These are phyloP conservation scores for Neomonachus schauinslandi DNA, from an alignment of 2,113 vertebrate genomes.

Conservation along the genomic window DNA sequence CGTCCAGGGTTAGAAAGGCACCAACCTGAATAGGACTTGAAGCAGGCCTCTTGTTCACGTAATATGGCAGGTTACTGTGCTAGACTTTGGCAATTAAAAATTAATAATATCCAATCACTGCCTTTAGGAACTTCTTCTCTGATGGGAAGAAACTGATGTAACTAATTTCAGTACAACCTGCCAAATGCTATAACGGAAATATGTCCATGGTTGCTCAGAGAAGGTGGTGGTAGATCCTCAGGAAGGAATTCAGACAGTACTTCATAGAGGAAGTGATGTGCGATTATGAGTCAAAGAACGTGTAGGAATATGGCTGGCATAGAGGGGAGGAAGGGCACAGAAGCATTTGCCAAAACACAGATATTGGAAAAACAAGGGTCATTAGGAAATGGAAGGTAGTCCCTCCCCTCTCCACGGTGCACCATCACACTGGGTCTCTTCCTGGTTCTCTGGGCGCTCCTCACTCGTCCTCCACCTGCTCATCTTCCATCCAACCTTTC, in stretches of 20 bases:
- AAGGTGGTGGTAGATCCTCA: not conserved
- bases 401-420: not conserved
- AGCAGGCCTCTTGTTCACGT: accelerated
- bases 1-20: not conserved
- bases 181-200: not conserved
- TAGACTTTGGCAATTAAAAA: not conserved
- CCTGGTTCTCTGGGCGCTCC: accelerated
- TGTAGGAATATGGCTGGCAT: accelerated
- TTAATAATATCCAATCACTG: not conserved
- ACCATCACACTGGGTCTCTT: not conserved
- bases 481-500: accelerated
- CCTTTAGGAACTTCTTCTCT: not conserved
- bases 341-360: not conserved
- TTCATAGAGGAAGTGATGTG: not conserved
- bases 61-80: not conserved
- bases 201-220: not conserved
- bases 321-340: not conserved
- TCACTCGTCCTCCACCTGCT: not conserved
- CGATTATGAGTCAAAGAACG: not conserved
- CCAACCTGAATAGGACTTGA: not conserved
- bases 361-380: no score
- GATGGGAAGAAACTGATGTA: not conserved
- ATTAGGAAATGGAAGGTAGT: not conserved
- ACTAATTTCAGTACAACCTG: no score
- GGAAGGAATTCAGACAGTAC: not conserved